Percentiles rank a stretch among this genome's conserved stretches.
phyloP scores from a whole-genome alignment of 2,797 vertebrate species.

The Scyliorhinus canicula region DNA sequence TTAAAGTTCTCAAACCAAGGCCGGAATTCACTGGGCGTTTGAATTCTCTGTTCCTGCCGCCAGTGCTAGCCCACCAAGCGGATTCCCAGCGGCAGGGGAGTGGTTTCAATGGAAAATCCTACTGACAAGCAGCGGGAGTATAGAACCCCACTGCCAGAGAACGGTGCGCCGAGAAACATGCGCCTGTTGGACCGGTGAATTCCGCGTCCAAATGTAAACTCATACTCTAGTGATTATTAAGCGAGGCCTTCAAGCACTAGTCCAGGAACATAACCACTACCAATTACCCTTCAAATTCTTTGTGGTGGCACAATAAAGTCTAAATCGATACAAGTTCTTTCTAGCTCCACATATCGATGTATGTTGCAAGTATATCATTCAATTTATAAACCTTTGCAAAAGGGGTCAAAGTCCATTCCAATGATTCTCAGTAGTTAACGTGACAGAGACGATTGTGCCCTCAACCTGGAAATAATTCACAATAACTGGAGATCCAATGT shows the following conservation, averaged over 20 bases:
- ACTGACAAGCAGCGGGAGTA: too few species aligned
- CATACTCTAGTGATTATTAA: neutral
- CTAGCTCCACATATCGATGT: neutral
- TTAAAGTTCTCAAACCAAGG: neutral
- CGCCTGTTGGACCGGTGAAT: too few species aligned
- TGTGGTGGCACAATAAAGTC: neutral
- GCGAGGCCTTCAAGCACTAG: neutral
- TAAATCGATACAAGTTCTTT: neutral
- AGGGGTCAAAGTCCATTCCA: neutral
- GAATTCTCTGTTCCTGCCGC: too few species aligned
- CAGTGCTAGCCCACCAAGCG: too few species aligned
- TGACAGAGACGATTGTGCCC: neutral
- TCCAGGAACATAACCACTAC: neutral
- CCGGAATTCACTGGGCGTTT: too few species aligned
- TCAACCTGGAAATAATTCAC: neutral
- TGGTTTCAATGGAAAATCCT: too few species aligned
- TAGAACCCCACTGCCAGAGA: too few species aligned
- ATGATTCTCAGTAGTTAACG: neutral
- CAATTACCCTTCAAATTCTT: neutral
- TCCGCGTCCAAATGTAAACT: neutral
- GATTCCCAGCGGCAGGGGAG: too few species aligned
- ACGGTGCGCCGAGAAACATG: too few species aligned
- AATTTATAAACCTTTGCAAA: neutral
- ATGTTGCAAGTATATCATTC: neutral
- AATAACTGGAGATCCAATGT: neutral